Evolutionary conservation across 2,113 vertebrate species (phyloP).

Genomic region (Menura novaehollandiae): DNA sequence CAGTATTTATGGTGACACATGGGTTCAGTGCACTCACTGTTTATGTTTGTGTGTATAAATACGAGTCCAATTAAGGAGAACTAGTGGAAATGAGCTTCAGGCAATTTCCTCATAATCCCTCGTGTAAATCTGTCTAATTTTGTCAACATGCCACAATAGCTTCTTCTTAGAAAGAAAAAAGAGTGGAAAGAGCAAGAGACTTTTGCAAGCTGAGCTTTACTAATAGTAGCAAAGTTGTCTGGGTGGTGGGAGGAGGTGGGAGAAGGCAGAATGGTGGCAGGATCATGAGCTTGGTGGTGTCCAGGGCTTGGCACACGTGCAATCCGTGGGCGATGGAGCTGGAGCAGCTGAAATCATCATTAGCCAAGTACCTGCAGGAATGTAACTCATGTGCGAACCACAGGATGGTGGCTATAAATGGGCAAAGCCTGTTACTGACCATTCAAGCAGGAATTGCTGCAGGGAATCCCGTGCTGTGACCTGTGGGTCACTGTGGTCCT

Average conservation of each 20-base stretch:
- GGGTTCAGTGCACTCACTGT: slow-evolving; percentile 2
- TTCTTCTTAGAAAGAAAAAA: neutral
- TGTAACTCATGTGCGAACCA: neutral
- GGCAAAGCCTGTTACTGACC: neutral
- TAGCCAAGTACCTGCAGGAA: neutral
- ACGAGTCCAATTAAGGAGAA: slow-evolving; percentile 21
- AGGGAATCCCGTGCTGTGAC: neutral
- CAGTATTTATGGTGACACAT: slow-evolving; percentile 31
- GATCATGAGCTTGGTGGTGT: fast-evolving
- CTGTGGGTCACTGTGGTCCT: neutral
- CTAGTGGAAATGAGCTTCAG: slow-evolving; percentile 50
- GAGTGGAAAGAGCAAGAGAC: neutral
- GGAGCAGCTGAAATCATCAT: neutral
- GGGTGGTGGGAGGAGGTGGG: neutral
- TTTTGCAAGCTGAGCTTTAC: neutral
- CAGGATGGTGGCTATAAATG: neutral
- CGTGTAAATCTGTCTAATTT: slow-evolving; percentile 43
- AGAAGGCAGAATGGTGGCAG: neutral
- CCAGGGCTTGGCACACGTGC: neutral
- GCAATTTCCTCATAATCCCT: slow-evolving; percentile 55
- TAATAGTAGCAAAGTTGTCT: neutral
- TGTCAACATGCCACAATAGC: slow-evolving; percentile 27
- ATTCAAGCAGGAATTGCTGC: neutral
- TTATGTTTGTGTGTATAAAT: slow-evolving; percentile 35
- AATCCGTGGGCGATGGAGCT: fast-evolving